Conservation (phyloP, 1,140 invertebrate species). For the Nomia melanderi region DNA sequence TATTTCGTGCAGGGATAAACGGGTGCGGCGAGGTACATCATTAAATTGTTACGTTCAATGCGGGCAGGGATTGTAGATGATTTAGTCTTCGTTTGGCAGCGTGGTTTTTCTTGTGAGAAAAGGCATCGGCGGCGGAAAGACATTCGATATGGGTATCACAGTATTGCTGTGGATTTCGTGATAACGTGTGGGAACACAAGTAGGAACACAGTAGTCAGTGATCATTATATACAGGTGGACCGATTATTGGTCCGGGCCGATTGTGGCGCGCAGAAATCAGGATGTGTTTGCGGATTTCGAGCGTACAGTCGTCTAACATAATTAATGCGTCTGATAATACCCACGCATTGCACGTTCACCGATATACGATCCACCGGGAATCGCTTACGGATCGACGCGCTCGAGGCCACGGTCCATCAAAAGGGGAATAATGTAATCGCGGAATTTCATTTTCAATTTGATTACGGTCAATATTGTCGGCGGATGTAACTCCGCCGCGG, state of each 20-base stretch:
- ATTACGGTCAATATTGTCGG: not conserved
- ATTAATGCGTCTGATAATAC: slow-evolving; percentile 48
- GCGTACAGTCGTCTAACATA: slow-evolving; percentile 48
- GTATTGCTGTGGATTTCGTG: not conserved
- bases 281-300: slow-evolving; percentile 54
- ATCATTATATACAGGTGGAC: slow-evolving; percentile 30
- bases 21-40: too few relatives aligned
- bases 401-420: too few relatives aligned
- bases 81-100: too few relatives aligned
- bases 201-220: slow-evolving; percentile 18
- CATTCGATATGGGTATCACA: not conserved
- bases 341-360: slow-evolving; percentile 15
- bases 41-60: too few relatives aligned
- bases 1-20: too few relatives aligned
- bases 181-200: not conserved
- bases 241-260: slow-evolving; percentile 42
- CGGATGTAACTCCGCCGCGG: not conserved
- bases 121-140: too few relatives aligned
- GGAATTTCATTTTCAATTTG: not conserved
- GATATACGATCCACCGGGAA: slow-evolving; percentile 1
- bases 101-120: not conserved
- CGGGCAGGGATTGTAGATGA: too few relatives aligned
- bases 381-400: slow-evolving; percentile 16
- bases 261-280: slow-evolving; percentile 47
- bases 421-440: not conserved